phyloP scores from a whole-genome alignment of 30 jellyfish, hydroid and myxozoan genomes.

The Sanderia malayensis region DNA sequence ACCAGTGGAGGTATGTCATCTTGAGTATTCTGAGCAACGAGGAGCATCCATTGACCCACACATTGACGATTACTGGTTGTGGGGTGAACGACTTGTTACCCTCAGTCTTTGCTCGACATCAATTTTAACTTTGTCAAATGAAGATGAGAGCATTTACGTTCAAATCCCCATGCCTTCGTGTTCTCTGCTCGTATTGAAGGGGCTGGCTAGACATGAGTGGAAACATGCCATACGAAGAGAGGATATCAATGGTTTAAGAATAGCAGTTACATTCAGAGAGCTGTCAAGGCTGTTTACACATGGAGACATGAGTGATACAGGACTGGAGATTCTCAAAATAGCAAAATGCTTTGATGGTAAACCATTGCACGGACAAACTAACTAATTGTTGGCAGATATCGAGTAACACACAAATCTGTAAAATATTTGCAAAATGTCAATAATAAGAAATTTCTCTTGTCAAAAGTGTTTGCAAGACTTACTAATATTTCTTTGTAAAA shows the following conservation, averaged over 20 bases:
- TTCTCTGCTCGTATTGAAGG: slow-evolving; percentile 74
- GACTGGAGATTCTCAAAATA: slow-evolving; percentile 44
- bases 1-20: slow-evolving; percentile 96
- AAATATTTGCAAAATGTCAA: no score
- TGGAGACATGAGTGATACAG: slow-evolving; percentile 40
- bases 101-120: slow-evolving; percentile 58
- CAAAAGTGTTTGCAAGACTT: no score
- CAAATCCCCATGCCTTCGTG: slow-evolving; percentile 81
- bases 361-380: slow-evolving; percentile 9
- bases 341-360: slow-evolving; percentile 68
- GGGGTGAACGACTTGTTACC: slow-evolving; percentile 98
- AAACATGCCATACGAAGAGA: slow-evolving; percentile 67
- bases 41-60: slow-evolving; percentile 99
- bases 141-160: slow-evolving; percentile 5
- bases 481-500: no score
- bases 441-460: no score
- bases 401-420: no score
- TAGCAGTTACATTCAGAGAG: slow-evolving; percentile 95
- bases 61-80: slow-evolving; percentile 91
- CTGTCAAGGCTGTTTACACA: slow-evolving; percentile 44
- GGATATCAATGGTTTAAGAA: slow-evolving; percentile 44
- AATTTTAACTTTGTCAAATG: slow-evolving; percentile 64
- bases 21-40: slow-evolving; percentile 67
- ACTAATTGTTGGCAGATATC: no score
- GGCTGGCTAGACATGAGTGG: slow-evolving; percentile 85